These are phyloP conservation scores for Luperina testacea DNA, from an alignment of 2,888 invertebrate genomes.

Conservation along the genomic window DNA sequence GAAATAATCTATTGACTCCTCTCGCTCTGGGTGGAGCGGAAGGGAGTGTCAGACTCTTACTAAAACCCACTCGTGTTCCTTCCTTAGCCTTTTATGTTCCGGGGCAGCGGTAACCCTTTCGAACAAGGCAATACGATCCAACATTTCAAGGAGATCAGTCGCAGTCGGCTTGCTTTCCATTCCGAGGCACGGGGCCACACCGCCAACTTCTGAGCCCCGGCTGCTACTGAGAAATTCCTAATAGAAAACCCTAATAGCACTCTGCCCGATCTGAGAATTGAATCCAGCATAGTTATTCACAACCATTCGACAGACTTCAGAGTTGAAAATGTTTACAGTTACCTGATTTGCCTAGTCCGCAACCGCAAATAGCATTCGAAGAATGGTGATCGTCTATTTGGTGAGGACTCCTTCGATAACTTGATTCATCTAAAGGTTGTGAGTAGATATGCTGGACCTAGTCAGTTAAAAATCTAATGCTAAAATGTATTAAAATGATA, in stretches of 20 bases:
- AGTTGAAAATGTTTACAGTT: not conserved
- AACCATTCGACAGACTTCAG: not conserved
- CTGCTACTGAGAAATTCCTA: not conserved
- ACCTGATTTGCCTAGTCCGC: not conserved
- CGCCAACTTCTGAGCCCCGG: not conserved
- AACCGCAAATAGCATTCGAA: not conserved
- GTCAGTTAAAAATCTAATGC: not conserved
- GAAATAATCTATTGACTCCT: no score
- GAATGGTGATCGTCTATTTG: no score
- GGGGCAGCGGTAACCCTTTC: no score
- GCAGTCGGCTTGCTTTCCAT: no score
- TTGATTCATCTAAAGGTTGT: not conserved
- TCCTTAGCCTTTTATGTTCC: no score
- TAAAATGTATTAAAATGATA: conserved; percentile 49
- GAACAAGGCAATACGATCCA: not conserved
- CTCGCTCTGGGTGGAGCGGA: no score
- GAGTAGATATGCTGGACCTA: not conserved
- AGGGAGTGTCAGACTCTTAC: no score
- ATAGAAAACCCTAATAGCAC: not conserved
- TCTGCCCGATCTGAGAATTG: not conserved
- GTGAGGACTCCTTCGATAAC: not conserved
- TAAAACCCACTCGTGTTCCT: no score
- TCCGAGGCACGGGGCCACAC: not conserved
- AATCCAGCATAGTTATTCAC: not conserved
- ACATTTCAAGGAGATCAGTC: not conserved